Evolutionary conservation across 2,113 vertebrate genomes (phyloP).

Genomic region (Equus przewalskii): DNA sequence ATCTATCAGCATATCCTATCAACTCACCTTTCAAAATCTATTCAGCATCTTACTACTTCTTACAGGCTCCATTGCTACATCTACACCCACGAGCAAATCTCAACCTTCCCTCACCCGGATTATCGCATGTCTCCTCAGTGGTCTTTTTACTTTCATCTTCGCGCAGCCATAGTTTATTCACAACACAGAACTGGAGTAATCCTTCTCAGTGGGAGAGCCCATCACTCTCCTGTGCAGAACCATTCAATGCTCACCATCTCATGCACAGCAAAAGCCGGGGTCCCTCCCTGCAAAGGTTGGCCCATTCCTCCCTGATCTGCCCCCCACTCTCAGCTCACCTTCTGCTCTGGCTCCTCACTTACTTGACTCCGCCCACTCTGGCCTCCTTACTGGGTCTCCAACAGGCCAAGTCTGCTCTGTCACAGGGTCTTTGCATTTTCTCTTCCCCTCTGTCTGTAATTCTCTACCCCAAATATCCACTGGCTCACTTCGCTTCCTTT

Average conservation of each 20-base stretch:
- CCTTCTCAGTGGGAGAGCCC: not conserved
- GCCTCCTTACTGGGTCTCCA: not conserved
- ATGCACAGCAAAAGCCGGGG: not conserved
- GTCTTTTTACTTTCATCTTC: not conserved
- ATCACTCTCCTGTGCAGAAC: not conserved
- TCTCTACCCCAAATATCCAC: not conserved
- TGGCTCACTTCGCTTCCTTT: not conserved
- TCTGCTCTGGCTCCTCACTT: not conserved
- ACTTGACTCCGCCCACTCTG: rapidly evolving
- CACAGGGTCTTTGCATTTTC: not conserved
- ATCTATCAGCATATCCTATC: not conserved
- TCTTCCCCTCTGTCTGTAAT: not conserved
- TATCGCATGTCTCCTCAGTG: not conserved
- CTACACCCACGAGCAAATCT: not conserved
- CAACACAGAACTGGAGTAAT: not conserved
- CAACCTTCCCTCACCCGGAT: not conserved
- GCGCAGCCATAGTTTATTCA: not conserved
- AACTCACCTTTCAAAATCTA: not conserved
- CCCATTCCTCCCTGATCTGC: not conserved
- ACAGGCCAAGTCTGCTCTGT: not conserved
- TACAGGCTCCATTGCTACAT: not conserved
- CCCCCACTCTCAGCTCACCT: not conserved
- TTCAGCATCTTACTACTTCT: not conserved
- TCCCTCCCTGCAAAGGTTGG: not conserved
- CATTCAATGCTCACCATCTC: not conserved